phyloP scores from a whole-genome alignment of 2,888 invertebrate genomes.

The Metellina segmentata region DNA sequence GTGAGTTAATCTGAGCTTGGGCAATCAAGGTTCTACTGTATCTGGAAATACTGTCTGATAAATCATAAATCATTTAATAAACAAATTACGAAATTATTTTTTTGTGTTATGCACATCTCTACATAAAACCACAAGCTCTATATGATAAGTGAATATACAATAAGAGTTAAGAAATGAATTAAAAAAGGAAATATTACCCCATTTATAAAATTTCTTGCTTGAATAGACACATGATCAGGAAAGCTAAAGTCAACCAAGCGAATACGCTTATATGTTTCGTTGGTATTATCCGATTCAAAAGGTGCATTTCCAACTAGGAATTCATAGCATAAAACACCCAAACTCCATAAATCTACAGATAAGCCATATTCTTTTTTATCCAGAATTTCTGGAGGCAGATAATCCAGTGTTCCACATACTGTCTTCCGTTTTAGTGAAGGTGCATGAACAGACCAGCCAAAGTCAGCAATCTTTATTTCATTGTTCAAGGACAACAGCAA shows the following conservation, averaged over 20 bases:
- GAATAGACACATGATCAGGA: background rate
- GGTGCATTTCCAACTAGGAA: constrained; percentile 95
- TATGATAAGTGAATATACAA: too few species aligned
- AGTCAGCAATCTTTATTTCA: constrained; percentile 94
- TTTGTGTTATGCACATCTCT: too few species aligned
- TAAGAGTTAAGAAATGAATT: too few species aligned
- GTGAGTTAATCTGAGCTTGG: too few species aligned
- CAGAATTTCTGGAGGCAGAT: constrained; percentile 98
- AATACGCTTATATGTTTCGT: background rate
- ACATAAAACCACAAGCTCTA: too few species aligned
- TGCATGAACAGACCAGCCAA: constrained; percentile 99
- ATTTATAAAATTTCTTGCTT: background rate
- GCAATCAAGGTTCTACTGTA: too few species aligned
- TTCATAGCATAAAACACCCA: constrained; percentile 96
- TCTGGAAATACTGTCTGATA: too few species aligned
- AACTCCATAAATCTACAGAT: constrained; percentile 95
- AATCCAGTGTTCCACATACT: constrained; percentile 96
- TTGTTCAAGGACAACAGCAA: constrained; percentile 90
- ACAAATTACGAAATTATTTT: too few species aligned
- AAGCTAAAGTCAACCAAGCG: background rate
- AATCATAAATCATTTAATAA: too few species aligned
- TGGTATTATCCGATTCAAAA: background rate
- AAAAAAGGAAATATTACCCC: background rate
- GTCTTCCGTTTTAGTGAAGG: constrained; percentile 88
- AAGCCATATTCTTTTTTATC: constrained; percentile 92